These are phyloP conservation scores for Tenodera sinensis DNA, from an alignment of 2,888 invertebrate genomes.

Conservation along the genomic window DNA sequence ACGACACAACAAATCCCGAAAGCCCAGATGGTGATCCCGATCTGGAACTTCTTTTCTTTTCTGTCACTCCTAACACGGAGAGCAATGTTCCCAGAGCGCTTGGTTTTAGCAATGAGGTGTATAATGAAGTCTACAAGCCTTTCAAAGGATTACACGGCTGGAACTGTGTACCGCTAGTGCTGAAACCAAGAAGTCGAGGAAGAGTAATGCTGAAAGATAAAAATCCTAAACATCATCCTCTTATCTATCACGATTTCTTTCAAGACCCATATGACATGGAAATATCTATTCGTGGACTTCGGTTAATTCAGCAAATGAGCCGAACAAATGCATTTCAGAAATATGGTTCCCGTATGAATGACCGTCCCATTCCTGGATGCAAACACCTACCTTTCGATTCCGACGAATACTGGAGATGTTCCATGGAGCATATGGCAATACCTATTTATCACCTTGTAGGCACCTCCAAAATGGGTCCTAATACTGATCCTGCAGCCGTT, in stretches of 20 bases:
- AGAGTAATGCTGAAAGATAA: slow-evolving; percentile 76
- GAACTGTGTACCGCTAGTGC: slow-evolving; percentile 57
- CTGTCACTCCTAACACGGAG: neutral
- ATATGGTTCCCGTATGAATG: slow-evolving; percentile 74
- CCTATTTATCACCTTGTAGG: slow-evolving; percentile 60
- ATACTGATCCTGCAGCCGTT: slow-evolving; percentile 11
- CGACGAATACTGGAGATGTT: slow-evolving; percentile 79
- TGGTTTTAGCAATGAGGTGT: slow-evolving; percentile 43
- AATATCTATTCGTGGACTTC: slow-evolving; percentile 35
- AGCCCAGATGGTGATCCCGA: slow-evolving; percentile 26
- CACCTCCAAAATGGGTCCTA: slow-evolving; percentile 20
- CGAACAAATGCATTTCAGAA: slow-evolving; percentile 74
- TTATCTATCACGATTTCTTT: slow-evolving; percentile 90
- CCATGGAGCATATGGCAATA: slow-evolving; percentile 61
- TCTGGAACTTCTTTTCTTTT: neutral
- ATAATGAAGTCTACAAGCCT: slow-evolving; percentile 45
- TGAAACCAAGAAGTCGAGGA: slow-evolving; percentile 76
- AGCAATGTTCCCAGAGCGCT: slow-evolving; percentile 37
- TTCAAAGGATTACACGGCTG: slow-evolving; percentile 42
- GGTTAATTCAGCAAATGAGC: slow-evolving; percentile 52
- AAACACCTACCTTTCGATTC: slow-evolving; percentile 65
- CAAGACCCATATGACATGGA: slow-evolving; percentile 50
- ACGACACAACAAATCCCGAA: slow-evolving; percentile 60
- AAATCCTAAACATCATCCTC: slow-evolving; percentile 78
- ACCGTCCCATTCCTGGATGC: slow-evolving; percentile 79